A percentile compares a stretch with the other conserved stretches of the same genome.
Conservation (phyloP, 2,888 invertebrate species). For the Leptopterna dolabrata region DNA sequence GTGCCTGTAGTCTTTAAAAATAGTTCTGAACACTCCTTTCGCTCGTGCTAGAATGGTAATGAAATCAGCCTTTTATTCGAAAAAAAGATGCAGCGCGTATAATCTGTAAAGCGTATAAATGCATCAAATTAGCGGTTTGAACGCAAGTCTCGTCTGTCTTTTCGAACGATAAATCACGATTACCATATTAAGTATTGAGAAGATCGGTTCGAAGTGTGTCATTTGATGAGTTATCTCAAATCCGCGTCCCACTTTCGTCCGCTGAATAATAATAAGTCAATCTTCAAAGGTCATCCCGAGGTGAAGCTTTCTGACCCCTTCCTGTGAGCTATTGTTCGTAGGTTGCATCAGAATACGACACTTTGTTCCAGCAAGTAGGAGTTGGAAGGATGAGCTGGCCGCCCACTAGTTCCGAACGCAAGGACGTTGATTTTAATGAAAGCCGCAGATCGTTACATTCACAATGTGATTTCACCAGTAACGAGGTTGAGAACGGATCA, state of each 20-base stretch:
- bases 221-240: constrained; percentile 10
- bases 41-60: neutral
- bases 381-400: neutral
- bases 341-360: constrained; percentile 1
- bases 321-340: constrained; percentile 11
- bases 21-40: neutral
- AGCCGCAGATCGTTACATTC: neutral
- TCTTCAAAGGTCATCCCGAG: constrained; percentile 22
- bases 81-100: neutral
- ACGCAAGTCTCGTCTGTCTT: neutral
- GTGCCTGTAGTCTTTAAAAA: too few relatives aligned
- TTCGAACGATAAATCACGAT: neutral
- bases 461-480: neutral
- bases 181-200: neutral
- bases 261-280: constrained; percentile 35
- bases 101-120: neutral
- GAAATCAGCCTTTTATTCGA: neutral
- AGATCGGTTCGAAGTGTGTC: constrained; percentile 8
- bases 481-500: neutral
- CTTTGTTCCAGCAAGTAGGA: neutral
- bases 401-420: neutral
- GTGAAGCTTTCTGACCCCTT: neutral
- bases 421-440: neutral
- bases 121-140: neutral
- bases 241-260: constrained; percentile 17